phyloP scores from a whole-genome alignment of 1,140 invertebrate genomes.

The Drosophila ambigua region DNA sequence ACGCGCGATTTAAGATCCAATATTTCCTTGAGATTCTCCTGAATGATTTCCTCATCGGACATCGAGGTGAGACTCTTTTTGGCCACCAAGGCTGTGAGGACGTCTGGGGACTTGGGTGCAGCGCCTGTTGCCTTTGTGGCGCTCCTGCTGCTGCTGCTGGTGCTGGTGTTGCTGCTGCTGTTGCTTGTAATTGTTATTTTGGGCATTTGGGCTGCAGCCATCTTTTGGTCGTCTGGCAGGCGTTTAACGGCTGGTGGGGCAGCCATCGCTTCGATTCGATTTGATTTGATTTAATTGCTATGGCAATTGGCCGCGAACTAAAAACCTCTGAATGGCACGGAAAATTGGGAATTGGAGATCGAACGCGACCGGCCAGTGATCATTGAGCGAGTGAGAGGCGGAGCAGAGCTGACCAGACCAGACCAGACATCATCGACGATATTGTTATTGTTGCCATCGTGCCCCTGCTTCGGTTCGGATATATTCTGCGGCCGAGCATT shows the following conservation, averaged over 20 bases:
- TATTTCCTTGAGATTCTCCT: conserved; percentile 71
- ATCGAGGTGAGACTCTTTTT: conserved; percentile 64
- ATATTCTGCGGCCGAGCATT: conserved; percentile 46
- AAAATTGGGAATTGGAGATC: conserved; percentile 24
- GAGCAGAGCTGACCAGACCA: conserved; percentile 5
- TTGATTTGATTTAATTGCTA: conserved; percentile 4
- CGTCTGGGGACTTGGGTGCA: conserved; percentile 47
- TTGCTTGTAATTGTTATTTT: conserved; percentile 32
- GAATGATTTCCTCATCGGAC: conserved; percentile 73
- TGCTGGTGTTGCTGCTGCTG: conserved; percentile 4
- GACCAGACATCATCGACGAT: not conserved
- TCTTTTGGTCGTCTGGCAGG: not conserved
- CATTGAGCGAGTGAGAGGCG: conserved; percentile 51
- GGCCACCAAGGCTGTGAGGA: conserved; percentile 26
- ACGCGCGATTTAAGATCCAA: conserved; percentile 70
- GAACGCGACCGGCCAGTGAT: conserved; percentile 36
- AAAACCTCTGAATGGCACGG: conserved; percentile 3
- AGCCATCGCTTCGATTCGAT: conserved; percentile 3
- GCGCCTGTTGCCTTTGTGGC: not conserved
- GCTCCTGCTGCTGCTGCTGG: not conserved
- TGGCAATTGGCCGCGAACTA: conserved; percentile 4
- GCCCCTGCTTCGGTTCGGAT: conserved; percentile 22
- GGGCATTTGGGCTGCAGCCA: conserved; percentile 1
- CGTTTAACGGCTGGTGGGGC: not conserved
- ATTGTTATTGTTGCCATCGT: conserved; percentile 29